Base-by-base conservation (phyloP, 2,797 vertebrate genomes). In the Rallus crepitans region DNA sequence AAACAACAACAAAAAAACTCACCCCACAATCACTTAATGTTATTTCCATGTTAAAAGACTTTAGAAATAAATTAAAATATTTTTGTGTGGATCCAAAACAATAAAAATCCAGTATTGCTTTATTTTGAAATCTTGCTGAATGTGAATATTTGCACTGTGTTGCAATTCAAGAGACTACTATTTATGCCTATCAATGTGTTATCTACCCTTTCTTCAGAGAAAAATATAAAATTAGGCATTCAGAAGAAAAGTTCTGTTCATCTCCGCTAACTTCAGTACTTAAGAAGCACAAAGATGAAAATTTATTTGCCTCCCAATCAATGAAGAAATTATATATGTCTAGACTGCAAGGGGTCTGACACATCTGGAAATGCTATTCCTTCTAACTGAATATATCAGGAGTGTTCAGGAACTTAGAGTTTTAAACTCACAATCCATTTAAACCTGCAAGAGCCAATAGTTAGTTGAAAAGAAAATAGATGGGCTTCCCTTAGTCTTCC, bases 21-120 rank as follows among this genome's bases (percentile, higher is more conserved):
- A 14, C 25, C 13, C 50, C 0, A 0, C 11, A 45, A 13, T 42
- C 12, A 25, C 3, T 30, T 82, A 10, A 52, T 59, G 6, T 23
- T 63, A 59, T 68, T 83, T 81, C 15, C 8, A 9, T 17, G 5
- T 59, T 66, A 57, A 66, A 91, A 68, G 8, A 6, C 8, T 56
- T 73, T n/a, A 27, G 16, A 42, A 70, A 65, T 5, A 30, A 66
- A 48, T 40, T 12, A 17, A 40, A 66, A 7, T 15, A 6, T 3
- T 37, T 35, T 63, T 63, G 2, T 28, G 8, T 52, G 11, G 2
- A 13, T 71, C 27, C 24, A 73, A 73, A 37, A 1, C 2, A 9
- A 7, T 45, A 73, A 73, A 50, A 88, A 66, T 52, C 18, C 48
- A 6, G 2, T 47, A 35, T 64, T 33, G 17, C 7, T 15, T 9